phyloP scores from a whole-genome alignment of 2,888 invertebrate species.

The Pseudococcus viburni region DNA sequence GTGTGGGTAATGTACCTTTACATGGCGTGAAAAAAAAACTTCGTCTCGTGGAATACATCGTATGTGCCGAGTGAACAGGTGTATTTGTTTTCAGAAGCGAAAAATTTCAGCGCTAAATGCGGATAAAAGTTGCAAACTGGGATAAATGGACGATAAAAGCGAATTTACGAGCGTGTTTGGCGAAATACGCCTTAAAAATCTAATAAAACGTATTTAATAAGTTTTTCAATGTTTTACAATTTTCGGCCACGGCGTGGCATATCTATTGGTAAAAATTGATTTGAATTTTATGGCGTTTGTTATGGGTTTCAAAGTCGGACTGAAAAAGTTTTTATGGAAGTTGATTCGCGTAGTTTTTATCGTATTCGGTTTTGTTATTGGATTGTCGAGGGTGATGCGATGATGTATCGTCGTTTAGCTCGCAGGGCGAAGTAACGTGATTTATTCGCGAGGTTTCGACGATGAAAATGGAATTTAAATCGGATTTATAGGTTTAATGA shows the following conservation, averaged over 20 bases:
- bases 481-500: no score
- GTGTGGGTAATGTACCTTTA: background rate
- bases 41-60: background rate
- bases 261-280: conserved; percentile 46
- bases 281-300: conserved; percentile 43
- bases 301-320: background rate
- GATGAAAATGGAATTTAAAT: no score
- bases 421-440: no score
- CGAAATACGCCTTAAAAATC: conserved; percentile 20
- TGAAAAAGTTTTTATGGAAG: background rate
- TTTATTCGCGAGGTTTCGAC: no score
- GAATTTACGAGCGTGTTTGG: conserved; percentile 39
- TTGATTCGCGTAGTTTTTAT: conserved; percentile 33
- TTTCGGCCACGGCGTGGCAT: conserved; percentile 34
- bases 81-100: conserved; percentile 8
- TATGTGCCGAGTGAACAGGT: background rate
- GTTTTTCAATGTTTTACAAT: conserved; percentile 12
- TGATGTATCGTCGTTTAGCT: background rate
- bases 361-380: background rate
- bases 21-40: background rate
- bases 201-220: conserved; percentile 48
- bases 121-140: conserved; percentile 37
- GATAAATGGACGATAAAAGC: conserved; percentile 34
- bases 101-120: conserved; percentile 26
- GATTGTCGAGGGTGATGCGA: background rate